These are phyloP conservation scores for Drosophila sp. DNA, from an alignment of 1,140 invertebrate species.

Conservation along the genomic window DNA sequence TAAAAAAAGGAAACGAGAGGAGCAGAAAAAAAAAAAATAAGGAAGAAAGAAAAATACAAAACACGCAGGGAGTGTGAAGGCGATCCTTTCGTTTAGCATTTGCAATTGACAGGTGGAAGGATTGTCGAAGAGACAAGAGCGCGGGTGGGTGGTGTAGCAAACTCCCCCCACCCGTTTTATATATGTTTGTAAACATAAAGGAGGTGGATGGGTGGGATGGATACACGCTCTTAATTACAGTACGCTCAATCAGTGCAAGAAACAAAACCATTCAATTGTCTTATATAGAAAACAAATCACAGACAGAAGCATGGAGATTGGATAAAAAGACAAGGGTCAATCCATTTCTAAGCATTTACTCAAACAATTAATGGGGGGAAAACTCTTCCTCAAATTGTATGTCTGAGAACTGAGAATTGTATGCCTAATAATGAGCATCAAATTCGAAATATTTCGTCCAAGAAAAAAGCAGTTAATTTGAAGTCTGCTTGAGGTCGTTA, in stretches of 20 bases:
- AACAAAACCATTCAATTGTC: slow-evolving; percentile 14
- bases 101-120: slow-evolving; percentile 71
- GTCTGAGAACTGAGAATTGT: too few relatives aligned
- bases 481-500: too few relatives aligned
- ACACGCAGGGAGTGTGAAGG: slow-evolving; percentile 30
- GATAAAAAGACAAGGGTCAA: slow-evolving; percentile 10
- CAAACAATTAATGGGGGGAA: neutral
- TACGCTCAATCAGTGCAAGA: slow-evolving; percentile 36
- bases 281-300: slow-evolving; percentile 11
- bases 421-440: slow-evolving; percentile 4
- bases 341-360: slow-evolving; percentile 1
- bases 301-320: slow-evolving; percentile 1
- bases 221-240: slow-evolving; percentile 45
- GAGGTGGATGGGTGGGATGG: neutral
- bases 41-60: slow-evolving; percentile 15
- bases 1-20: slow-evolving; percentile 25
- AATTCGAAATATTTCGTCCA: neutral
- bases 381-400: neutral
- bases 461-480: too few relatives aligned
- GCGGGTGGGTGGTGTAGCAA: slow-evolving; percentile 3
- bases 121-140: neutral
- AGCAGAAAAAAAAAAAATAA: neutral
- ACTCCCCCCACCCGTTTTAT: neutral
- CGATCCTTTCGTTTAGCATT: slow-evolving; percentile 17
- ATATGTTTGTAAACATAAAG: too few relatives aligned